A percentile compares a stretch with the other conserved stretches of the same genome.
phyloP scores from a whole-genome alignment of 2,113 vertebrate genomes.

The Dipodomys stephensi region DNA sequence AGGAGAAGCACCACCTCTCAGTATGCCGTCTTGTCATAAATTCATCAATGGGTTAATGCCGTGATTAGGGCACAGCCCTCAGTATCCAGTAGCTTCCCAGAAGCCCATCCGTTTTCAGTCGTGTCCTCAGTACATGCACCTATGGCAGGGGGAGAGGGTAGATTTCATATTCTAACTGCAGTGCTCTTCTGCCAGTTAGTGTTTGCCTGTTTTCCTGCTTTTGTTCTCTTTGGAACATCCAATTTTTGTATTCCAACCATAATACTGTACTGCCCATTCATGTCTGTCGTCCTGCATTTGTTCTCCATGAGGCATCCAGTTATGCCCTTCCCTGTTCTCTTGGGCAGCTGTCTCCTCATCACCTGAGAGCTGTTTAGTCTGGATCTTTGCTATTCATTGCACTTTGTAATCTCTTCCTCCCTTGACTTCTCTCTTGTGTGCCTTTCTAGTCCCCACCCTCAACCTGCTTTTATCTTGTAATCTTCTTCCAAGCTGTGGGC shows the following conservation, averaged over 20 bases:
- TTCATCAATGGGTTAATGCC: background rate
- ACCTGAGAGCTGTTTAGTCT: background rate
- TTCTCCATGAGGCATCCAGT: background rate
- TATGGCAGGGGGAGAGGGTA: background rate
- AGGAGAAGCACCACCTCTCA: background rate
- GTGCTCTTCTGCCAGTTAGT: background rate
- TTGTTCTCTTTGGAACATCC: background rate
- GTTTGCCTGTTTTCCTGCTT: background rate
- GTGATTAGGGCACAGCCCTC: background rate
- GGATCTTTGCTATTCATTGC: background rate
- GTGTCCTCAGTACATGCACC: background rate
- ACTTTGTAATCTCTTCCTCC: background rate
- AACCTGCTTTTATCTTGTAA: background rate
- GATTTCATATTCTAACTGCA: background rate
- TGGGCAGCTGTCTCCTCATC: background rate
- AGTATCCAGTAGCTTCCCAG: background rate
- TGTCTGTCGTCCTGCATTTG: too few species aligned
- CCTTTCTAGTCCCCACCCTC: background rate
- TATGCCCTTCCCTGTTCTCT: background rate
- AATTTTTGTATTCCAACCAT: background rate
- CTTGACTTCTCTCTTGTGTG: background rate
- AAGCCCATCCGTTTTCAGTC: background rate
- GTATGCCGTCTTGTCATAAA: background rate
- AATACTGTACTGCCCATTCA: background rate
- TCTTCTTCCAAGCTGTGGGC: background rate